Evolutionary conservation across 2,113 vertebrate genomes (phyloP), one percentile per base, ranked within the genome.

Genomic region (Lipotes vexillifer): DNA sequence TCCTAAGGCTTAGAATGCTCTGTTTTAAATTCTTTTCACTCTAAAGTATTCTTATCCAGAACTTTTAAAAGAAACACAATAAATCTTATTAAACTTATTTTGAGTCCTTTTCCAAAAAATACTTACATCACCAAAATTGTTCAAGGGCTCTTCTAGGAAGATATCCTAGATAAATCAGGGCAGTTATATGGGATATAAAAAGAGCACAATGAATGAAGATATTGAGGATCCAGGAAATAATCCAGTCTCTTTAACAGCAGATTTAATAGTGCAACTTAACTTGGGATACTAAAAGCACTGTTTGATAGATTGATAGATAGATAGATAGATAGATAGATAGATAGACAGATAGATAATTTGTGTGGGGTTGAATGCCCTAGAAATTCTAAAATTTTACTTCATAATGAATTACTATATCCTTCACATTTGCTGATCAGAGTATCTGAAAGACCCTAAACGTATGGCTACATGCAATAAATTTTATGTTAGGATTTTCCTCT

Each of bases 31-130:
- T 84, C 63, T 91, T 88, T 65, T 93, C n/a, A 94, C 9, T 84
- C 57, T 93, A 52, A 93, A 71, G 23, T 66, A 52, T 78, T 82
- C 85, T 96, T 81, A 94, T 65, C 52, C 61, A 90, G 46, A 90
- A 94, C 93, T 71, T 74, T 90, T 77, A 93, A 46, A 96, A 86
- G 41, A 82, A 90, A 92, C 38, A 77, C 31, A 89, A 83, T 92
- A 97, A 90, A 97, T 93, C 75, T 68, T 84, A 61, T 94, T 94
- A 95, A 93, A 96, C 65, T 63, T 68, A 95, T 74, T 91, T 96
- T 96, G 63, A 96, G 41, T 49, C 5, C 49, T 97, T 96, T 82
- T 31, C 15, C 52, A 90, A 69, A 88, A 92, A 97, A 88, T 29
- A 93, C 36, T 78, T 94, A 90, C 46, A 61, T 55, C 5, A 3